phyloP scores from a whole-genome alignment of 1,140 invertebrate genomes.

The Lithobius niger region DNA sequence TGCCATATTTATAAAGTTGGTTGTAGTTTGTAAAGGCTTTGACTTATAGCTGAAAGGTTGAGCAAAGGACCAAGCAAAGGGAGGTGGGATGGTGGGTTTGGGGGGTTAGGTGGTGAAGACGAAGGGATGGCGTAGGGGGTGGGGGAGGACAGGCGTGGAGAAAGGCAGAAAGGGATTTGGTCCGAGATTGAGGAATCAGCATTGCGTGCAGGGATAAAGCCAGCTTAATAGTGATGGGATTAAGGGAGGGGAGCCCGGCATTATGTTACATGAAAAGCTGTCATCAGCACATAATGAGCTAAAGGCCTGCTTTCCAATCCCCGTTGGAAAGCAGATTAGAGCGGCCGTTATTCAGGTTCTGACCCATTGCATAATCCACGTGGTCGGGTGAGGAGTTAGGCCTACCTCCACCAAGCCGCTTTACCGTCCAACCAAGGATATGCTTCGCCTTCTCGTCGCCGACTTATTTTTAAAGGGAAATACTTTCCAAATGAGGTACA shows the following conservation, averaged over 20 bases:
- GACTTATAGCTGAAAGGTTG: too few species aligned
- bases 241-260: background rate
- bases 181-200: conserved; percentile 6
- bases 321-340: conserved; percentile 2
- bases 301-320: background rate
- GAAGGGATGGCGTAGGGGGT: background rate
- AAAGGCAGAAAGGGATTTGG: background rate
- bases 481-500: too few species aligned
- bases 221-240: conserved; percentile 6
- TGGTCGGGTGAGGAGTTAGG: too few species aligned
- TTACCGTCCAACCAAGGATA: too few species aligned
- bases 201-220: conserved; percentile 1
- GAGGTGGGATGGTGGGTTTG: too few species aligned
- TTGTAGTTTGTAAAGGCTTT: too few species aligned
- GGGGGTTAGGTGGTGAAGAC: background rate
- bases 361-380: too few species aligned
- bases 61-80: too few species aligned
- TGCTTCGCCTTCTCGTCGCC: too few species aligned
- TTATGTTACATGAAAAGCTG: conserved; percentile 7
- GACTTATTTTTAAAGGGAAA: too few species aligned
- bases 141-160: background rate
- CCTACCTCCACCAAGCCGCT: too few species aligned
- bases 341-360: conserved; percentile 1
- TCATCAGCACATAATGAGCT: conserved; percentile 7
- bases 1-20: too few species aligned